Evolutionary conservation across 2,888 invertebrate species (phyloP).

Genomic region (Rhogogaster chlorosoma): DNA sequence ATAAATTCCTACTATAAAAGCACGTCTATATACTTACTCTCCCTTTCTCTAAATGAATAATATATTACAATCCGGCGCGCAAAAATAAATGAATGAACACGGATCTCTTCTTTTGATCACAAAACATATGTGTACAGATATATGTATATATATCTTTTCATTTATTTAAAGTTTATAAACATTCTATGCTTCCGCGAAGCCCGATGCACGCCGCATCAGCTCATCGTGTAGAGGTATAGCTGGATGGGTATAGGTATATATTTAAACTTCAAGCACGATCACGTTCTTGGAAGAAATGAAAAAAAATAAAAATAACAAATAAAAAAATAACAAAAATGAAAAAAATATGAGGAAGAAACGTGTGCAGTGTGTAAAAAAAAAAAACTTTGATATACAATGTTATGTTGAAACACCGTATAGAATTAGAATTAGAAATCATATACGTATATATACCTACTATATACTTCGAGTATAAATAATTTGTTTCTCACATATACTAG

Average conservation of each 20-base stretch:
- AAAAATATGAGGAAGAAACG: background rate
- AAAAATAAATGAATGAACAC: background rate
- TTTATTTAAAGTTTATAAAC: background rate
- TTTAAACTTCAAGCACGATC: constrained; percentile 14
- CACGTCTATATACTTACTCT: background rate
- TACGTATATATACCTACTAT: background rate
- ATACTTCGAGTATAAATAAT: background rate
- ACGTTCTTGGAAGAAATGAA: background rate
- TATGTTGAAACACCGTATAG: background rate
- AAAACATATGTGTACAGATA: too few species aligned
- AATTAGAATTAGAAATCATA: background rate
- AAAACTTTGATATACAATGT: background rate
- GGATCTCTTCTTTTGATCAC: background rate
- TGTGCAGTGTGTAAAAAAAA: background rate
- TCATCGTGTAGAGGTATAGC: background rate
- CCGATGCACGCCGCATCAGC: background rate
- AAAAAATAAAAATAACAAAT: background rate
- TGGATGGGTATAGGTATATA: constrained; percentile 6
- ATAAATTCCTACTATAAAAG: background rate
- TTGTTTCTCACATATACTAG: background rate
- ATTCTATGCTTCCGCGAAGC: background rate
- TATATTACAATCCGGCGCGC: background rate
- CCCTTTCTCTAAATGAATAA: background rate
- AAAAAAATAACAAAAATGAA: background rate
- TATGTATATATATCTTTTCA: background rate